A percentile compares a stretch with the other conserved stretches of the same genome.
These are phyloP conservation scores for Enteromius mattozi DNA, from an alignment of 2,797 vertebrate species.

Conservation along the genomic window DNA sequence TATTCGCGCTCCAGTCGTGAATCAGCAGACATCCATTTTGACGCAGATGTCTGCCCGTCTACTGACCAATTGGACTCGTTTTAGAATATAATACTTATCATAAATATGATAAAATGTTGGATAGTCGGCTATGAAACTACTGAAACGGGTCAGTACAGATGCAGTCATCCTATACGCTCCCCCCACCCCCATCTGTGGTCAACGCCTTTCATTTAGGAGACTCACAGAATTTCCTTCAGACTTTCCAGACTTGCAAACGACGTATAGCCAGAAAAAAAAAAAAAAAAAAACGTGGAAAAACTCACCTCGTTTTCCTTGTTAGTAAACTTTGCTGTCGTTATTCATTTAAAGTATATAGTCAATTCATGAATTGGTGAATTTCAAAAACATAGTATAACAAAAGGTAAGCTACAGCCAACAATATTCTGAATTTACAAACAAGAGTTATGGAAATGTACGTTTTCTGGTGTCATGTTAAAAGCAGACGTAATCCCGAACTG, in stretches of 20 bases:
- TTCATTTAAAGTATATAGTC: not conserved
- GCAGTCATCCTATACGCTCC: constrained; percentile 1
- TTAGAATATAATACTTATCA: not conserved
- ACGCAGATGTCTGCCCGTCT: constrained; percentile 61
- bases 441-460: not conserved
- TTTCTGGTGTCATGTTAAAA: not conserved
- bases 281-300: not conserved
- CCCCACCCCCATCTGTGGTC: constrained; percentile 15
- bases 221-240: constrained; percentile 7
- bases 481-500: not conserved
- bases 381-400: not conserved
- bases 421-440: not conserved
- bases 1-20: not conserved
- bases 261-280: not conserved
- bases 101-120: not conserved
- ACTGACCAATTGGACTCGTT: not conserved
- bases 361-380: not conserved
- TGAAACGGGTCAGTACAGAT: constrained; percentile 1
- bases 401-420: too few species aligned
- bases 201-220: constrained; percentile 38
- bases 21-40: constrained; percentile 68
- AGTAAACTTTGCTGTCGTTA: not conserved
- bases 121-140: not conserved
- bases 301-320: not conserved
- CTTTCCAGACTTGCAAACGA: not conserved